Percentiles rank a stretch among this genome's conserved stretches.
Evolutionary conservation across 2,888 invertebrate genomes (phyloP).

Genomic region (Neelides folsomi): DNA sequence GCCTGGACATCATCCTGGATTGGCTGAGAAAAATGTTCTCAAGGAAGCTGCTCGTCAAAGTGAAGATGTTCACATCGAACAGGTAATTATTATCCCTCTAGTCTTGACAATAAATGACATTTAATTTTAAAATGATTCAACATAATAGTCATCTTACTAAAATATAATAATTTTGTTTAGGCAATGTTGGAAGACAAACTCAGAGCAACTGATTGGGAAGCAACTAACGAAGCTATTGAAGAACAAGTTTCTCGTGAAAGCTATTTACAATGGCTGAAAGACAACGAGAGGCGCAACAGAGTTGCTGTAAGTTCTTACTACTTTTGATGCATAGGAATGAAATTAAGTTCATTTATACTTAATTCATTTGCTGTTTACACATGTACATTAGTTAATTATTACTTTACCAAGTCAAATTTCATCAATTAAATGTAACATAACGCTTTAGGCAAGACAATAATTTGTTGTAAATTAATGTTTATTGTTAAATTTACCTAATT

Average conservation of each 20-base stretch:
- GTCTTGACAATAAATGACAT: no score
- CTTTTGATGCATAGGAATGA: background rate
- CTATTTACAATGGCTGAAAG: slow-evolving; percentile 63
- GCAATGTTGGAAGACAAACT: slow-evolving; percentile 82
- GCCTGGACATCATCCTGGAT: slow-evolving; percentile 62
- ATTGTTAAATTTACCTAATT: background rate
- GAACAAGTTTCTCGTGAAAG: slow-evolving; percentile 76
- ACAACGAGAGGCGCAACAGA: slow-evolving; percentile 47
- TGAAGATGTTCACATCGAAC: slow-evolving; percentile 65
- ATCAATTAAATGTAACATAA: no score
- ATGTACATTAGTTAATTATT: background rate
- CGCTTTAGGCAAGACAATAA: background rate
- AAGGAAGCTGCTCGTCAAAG: slow-evolving; percentile 62
- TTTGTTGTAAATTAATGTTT: background rate
- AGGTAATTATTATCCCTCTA: slow-evolving; percentile 41
- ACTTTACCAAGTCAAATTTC: no score
- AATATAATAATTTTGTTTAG: slow-evolving; percentile 38
- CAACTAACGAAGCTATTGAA: slow-evolving; percentile 77
- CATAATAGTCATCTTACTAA: background rate
- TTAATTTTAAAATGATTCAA: no score
- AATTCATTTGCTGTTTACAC: background rate
- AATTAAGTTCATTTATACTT: background rate
- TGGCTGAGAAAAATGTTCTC: slow-evolving; percentile 55
- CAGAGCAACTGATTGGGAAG: slow-evolving; percentile 79
- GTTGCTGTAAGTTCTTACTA: slow-evolving; percentile 36